These are phyloP conservation scores for Apantesis nais DNA, from an alignment of 2,888 invertebrate genomes.

Conservation along the genomic window DNA sequence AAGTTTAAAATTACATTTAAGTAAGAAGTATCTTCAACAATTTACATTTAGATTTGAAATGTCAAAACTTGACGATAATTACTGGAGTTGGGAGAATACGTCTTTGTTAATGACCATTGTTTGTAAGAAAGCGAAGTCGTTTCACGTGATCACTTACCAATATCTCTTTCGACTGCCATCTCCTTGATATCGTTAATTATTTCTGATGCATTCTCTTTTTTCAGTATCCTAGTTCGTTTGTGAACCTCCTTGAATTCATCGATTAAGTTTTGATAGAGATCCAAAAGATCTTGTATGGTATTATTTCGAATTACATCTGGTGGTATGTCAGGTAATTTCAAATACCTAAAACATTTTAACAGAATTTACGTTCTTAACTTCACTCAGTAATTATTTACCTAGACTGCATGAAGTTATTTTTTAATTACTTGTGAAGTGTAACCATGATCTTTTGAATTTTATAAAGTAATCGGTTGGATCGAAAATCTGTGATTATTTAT, in stretches of 20 bases:
- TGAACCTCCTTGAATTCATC: constrained; percentile 93
- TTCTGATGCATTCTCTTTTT: constrained; percentile 90
- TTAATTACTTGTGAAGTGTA: too few relatives aligned
- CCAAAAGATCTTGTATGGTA: constrained; percentile 89
- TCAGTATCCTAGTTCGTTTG: constrained; percentile 88
- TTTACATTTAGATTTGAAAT: constrained; percentile 37
- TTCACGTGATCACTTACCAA: constrained; percentile 82
- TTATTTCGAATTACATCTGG: constrained; percentile 90
- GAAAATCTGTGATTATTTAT: too few relatives aligned
- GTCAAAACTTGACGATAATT: constrained; percentile 49
- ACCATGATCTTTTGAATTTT: too few relatives aligned
- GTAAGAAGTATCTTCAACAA: constrained; percentile 24
- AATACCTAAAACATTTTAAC: constrained; percentile 63
- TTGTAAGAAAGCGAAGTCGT: constrained; percentile 70
- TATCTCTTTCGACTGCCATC: constrained; percentile 94
- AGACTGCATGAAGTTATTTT: too few relatives aligned
- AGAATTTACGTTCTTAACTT: background rate
- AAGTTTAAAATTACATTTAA: constrained; percentile 13
- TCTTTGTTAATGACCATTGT: constrained; percentile 57
- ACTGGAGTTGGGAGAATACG: constrained; percentile 42
- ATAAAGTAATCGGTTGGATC: too few relatives aligned
- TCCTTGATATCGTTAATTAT: constrained; percentile 93
- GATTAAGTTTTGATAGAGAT: constrained; percentile 90
- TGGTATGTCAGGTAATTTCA: constrained; percentile 89
- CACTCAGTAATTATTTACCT: too few relatives aligned